These are phyloP conservation scores for Ophion ventricosus DNA, from an alignment of 2,888 invertebrate genomes.

Conservation along the genomic window DNA sequence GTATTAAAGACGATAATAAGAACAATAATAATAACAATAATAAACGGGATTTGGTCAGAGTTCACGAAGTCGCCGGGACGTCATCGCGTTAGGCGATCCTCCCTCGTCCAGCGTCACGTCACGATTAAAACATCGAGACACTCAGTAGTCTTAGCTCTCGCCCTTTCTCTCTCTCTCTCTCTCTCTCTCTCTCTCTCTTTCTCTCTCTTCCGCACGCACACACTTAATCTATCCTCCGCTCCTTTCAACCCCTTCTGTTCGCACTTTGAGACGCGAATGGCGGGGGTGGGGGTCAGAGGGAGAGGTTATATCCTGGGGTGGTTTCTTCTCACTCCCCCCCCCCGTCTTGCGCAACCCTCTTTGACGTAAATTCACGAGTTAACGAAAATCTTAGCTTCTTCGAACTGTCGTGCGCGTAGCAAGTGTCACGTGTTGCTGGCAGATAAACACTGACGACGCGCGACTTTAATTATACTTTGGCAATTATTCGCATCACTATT, in stretches of 20 bases:
- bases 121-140: conserved; percentile 67
- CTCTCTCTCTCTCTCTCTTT: conserved; percentile 50
- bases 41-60: conserved; percentile 54
- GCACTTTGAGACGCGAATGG: conserved; percentile 34
- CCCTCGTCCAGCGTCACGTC: conserved; percentile 66
- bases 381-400: conserved; percentile 29
- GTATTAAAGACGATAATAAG: conserved; percentile 1
- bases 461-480: conserved; percentile 4
- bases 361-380: conserved; percentile 36
- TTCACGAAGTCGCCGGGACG: conserved; percentile 59
- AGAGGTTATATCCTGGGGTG: conserved; percentile 11
- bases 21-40: conserved; percentile 28
- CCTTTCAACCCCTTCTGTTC: conserved; percentile 61
- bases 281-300: neutral
- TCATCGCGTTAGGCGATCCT: conserved; percentile 64
- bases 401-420: neutral
- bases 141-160: conserved; percentile 63
- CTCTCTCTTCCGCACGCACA: conserved; percentile 27
- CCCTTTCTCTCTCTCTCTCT: conserved; percentile 51
- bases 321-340: conserved; percentile 35
- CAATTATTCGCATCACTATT: conserved; percentile 51
- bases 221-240: conserved; percentile 40
- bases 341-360: conserved; percentile 29
- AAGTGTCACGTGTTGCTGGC: conserved; percentile 47
- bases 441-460: neutral